A percentile compares a stretch with the other conserved stretches of the same genome.
phyloP scores from a whole-genome alignment of 1,140 invertebrate species.

The Drosophila obscura region DNA sequence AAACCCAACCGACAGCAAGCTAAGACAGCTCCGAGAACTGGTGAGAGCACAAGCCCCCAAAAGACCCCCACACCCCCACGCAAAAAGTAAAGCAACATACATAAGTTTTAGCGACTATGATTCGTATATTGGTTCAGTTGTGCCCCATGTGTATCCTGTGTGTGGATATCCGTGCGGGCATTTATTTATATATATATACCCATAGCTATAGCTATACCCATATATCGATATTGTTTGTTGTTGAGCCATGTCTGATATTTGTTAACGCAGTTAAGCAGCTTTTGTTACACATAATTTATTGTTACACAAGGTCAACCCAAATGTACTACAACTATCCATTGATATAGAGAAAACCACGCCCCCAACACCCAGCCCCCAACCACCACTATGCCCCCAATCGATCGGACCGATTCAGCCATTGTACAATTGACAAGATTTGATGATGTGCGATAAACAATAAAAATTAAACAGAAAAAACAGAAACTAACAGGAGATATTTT shows the following conservation, averaged over 20 bases:
- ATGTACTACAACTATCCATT: constrained; percentile 39
- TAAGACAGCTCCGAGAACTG: constrained; percentile 55
- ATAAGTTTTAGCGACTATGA: constrained; percentile 40
- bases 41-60: constrained; percentile 46
- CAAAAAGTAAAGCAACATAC: constrained; percentile 48
- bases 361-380: not conserved
- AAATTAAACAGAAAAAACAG: constrained; percentile 24
- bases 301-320: constrained; percentile 61
- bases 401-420: constrained; percentile 47
- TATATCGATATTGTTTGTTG: constrained; percentile 67
- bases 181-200: constrained; percentile 41
- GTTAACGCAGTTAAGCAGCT: constrained; percentile 68
- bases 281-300: constrained; percentile 73
- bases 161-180: constrained; percentile 19
- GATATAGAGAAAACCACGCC: too few species aligned
- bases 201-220: not conserved
- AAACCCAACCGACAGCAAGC: constrained; percentile 47
- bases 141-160: not conserved
- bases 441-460: constrained; percentile 70
- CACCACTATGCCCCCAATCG: constrained; percentile 18
- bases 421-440: constrained; percentile 57
- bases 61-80: too few species aligned
- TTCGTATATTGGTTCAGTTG: constrained; percentile 41
- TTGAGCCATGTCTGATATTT: constrained; percentile 79
- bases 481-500: not conserved